Evolutionary conservation across 2,113 vertebrate species (phyloP).

Genomic region (Carollia perspicillata): DNA sequence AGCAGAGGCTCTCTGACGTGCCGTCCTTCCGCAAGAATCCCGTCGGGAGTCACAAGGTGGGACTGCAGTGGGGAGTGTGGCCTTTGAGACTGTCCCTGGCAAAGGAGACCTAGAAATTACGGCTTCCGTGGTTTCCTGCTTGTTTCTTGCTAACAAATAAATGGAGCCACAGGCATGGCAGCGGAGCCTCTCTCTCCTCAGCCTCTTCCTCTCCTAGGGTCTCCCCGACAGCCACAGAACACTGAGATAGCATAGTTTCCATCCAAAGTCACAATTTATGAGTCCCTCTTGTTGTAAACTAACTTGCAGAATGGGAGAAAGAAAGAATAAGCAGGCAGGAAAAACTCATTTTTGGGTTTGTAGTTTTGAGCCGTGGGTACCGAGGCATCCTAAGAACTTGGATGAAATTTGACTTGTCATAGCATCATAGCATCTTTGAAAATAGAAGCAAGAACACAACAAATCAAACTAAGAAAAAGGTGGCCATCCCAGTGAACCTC

Average conservation of each 20-base stretch:
- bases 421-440: not conserved
- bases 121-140: conserved; percentile 20
- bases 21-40: not conserved
- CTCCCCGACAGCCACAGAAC: not conserved
- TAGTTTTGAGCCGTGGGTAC: not conserved
- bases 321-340: not conserved
- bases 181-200: not conserved
- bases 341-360: not conserved
- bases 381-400: not conserved
- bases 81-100: conserved; percentile 13
- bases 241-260: not conserved
- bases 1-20: not conserved
- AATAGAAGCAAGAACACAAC: not conserved
- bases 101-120: not conserved
- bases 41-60: not conserved
- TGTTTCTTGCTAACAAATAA: conserved; percentile 28
- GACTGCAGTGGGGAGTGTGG: not conserved
- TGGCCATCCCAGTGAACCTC: not conserved
- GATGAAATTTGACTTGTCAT: not conserved
- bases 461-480: not conserved
- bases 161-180: not conserved
- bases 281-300: not conserved
- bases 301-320: not conserved
- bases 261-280: not conserved
- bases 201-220: not conserved